phyloP scores from a whole-genome alignment of 37 sponge, comb jelly and placozoan species.

The Bolinopsis microptera region DNA sequence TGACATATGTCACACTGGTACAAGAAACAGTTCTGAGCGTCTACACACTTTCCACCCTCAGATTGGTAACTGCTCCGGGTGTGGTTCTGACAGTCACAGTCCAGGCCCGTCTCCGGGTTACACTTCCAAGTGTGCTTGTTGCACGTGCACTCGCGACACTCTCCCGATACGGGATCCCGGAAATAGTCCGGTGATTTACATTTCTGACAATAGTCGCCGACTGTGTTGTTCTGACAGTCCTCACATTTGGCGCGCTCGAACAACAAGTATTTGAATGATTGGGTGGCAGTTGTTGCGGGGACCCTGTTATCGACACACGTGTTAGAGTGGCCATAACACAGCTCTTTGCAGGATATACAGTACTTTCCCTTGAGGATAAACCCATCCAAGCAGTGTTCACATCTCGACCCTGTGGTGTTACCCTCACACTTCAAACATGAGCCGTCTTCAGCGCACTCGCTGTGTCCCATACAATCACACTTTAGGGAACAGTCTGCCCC shows the following conservation, averaged over 20 bases:
- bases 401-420: neutral
- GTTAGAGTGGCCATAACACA: constrained; percentile 29
- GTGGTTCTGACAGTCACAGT: constrained; percentile 26
- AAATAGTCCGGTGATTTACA: neutral
- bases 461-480: constrained; percentile 28
- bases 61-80: constrained; percentile 17
- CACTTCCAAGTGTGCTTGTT: constrained; percentile 13
- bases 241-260: neutral
- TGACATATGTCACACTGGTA: constrained; percentile 42
- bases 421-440: neutral
- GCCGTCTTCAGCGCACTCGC: constrained; percentile 26
- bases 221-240: constrained; percentile 49
- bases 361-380: neutral
- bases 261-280: neutral
- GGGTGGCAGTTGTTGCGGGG: neutral
- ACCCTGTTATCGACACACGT: constrained; percentile 4
- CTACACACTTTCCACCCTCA: neutral
- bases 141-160: constrained; percentile 1
- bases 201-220: constrained; percentile 4
- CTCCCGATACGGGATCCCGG: neutral
- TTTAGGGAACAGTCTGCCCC: neutral
- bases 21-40: neutral
- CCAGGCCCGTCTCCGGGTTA: constrained; percentile 3
- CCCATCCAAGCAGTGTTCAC: constrained; percentile 33
- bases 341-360: constrained; percentile 4